These are phyloP conservation scores for Dilophus febrilis DNA, from an alignment of 2,888 invertebrate genomes.

Conservation along the genomic window DNA sequence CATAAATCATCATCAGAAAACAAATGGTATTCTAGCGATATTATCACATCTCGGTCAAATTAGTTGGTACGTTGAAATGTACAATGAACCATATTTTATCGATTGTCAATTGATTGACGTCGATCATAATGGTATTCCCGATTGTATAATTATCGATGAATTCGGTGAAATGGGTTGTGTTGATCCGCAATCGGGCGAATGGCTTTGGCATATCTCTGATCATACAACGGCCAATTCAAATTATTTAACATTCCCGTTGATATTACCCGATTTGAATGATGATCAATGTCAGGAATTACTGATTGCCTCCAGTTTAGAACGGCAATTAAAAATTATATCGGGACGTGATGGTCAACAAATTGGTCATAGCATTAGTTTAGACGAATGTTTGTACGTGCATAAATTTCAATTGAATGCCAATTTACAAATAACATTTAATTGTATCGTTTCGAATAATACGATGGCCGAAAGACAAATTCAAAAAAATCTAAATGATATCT, in stretches of 20 bases:
- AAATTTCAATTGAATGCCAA: slow-evolving; percentile 37
- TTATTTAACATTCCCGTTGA: slow-evolving; percentile 48
- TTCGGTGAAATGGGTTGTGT: slow-evolving; percentile 44
- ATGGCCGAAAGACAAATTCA: slow-evolving; percentile 37
- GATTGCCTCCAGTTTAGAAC: slow-evolving; percentile 26
- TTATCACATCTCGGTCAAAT: slow-evolving; percentile 51
- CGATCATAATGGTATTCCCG: slow-evolving; percentile 49
- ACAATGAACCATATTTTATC: slow-evolving; percentile 49
- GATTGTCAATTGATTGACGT: slow-evolving; percentile 59
- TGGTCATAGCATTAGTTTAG: slow-evolving; percentile 40
- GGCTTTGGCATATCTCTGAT: slow-evolving; percentile 37
- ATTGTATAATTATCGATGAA: slow-evolving; percentile 58
- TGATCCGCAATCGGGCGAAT: slow-evolving; percentile 40
- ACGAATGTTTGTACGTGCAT: slow-evolving; percentile 40
- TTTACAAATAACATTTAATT: slow-evolving; percentile 35
- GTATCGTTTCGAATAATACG: slow-evolving; percentile 38
- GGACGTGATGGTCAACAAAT: slow-evolving; percentile 51
- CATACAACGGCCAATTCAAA: slow-evolving; percentile 35
- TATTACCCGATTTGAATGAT: slow-evolving; percentile 52
- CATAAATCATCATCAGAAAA: slow-evolving; percentile 18
- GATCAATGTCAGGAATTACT: slow-evolving; percentile 37
- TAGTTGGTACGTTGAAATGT: slow-evolving; percentile 55
- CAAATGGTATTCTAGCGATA: slow-evolving; percentile 48
- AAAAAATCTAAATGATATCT: slow-evolving; percentile 29
- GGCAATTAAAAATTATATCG: slow-evolving; percentile 48